Conservation (phyloP, 1,140 invertebrate species). For the Phthorimaea operculella region DNA sequence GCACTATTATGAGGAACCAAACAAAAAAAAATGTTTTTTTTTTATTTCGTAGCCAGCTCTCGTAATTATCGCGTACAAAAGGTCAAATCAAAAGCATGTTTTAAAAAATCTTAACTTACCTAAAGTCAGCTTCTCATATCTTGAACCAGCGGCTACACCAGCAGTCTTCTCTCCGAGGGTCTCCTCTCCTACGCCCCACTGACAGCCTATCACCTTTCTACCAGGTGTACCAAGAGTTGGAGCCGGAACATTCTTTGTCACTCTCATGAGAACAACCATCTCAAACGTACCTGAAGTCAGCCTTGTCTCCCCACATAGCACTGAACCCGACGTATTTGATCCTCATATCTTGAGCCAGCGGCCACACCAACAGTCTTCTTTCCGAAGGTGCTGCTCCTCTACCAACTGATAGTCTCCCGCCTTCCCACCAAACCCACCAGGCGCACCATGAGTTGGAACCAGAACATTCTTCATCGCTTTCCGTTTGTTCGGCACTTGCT, state of each 20-base stretch:
- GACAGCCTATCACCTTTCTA: slow-evolving; percentile 69
- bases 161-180: slow-evolving; percentile 57
- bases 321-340: slow-evolving; percentile 72
- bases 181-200: slow-evolving; percentile 67
- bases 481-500: slow-evolving; percentile 66
- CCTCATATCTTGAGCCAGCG: slow-evolving; percentile 68
- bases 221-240: slow-evolving; percentile 68
- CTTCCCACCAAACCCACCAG: slow-evolving; percentile 74
- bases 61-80: too few relatives aligned
- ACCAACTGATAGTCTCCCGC: slow-evolving; percentile 67
- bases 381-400: slow-evolving; percentile 64
- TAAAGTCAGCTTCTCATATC: slow-evolving; percentile 52
- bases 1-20: too few relatives aligned
- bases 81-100: too few relatives aligned
- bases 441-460: slow-evolving; percentile 63
- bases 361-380: slow-evolving; percentile 67
- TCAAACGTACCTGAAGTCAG: slow-evolving; percentile 73
- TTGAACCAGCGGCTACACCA: slow-evolving; percentile 69
- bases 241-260: slow-evolving; percentile 52
- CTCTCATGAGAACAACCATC: too few relatives aligned
- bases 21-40: too few relatives aligned
- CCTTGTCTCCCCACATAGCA: slow-evolving; percentile 70
- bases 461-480: slow-evolving; percentile 56
- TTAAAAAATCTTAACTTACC: too few relatives aligned
- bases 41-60: too few relatives aligned